phyloP scores from a whole-genome alignment of 2,113 vertebrate genomes.

The Tragelaphus imberbis region DNA sequence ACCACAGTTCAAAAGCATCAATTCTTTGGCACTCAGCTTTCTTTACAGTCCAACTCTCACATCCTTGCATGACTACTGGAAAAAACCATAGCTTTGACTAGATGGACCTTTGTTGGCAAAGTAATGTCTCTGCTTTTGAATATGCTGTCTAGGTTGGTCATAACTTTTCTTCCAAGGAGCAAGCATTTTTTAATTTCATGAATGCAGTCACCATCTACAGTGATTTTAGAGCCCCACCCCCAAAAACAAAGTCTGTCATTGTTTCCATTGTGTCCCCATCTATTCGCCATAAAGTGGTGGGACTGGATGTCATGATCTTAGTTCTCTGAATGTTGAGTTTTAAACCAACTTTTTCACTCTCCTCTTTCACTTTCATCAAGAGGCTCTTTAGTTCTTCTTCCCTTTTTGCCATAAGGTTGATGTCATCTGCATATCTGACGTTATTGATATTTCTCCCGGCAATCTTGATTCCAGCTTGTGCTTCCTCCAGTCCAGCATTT shows the following conservation, averaged over 20 bases:
- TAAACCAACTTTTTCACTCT: background rate
- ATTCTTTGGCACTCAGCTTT: background rate
- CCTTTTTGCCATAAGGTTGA: background rate
- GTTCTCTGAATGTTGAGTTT: background rate
- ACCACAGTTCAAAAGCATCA: background rate
- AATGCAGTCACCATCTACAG: background rate
- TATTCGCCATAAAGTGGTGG: background rate
- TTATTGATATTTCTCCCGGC: background rate
- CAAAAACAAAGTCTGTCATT: background rate
- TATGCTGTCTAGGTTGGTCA: background rate
- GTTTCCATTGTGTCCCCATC: background rate
- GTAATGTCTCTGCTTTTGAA: background rate
- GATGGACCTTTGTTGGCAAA: background rate
- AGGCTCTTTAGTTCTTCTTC: background rate
- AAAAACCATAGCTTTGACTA: background rate
- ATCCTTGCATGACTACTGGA: background rate
- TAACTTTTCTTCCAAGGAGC: background rate
- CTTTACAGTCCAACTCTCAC: background rate
- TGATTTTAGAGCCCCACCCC: background rate
- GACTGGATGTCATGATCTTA: background rate
- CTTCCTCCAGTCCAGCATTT: accelerated
- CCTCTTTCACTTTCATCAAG: background rate
- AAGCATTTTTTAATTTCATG: background rate
- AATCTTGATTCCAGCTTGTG: background rate
- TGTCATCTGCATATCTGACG: background rate